Evolutionary conservation across 1,140 invertebrate species (phyloP), one percentile per base, ranked within the genome.

Genomic region (Achatina immaculata): DNA sequence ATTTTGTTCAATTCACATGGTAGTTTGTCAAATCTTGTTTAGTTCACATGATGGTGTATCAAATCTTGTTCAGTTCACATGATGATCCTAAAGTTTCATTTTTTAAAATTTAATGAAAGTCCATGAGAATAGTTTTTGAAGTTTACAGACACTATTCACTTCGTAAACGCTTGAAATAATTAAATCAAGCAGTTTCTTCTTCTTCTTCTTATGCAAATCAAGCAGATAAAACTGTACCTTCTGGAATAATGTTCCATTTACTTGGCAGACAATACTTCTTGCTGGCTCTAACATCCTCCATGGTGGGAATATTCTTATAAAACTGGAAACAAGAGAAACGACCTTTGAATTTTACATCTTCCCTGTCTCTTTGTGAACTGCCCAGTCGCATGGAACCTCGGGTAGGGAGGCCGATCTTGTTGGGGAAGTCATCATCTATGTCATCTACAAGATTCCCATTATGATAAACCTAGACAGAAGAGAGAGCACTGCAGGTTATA

Each of bases 371-470:
- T 14, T 81, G 82, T 2, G 81, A 81, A 0, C 77, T 66, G 2
- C 81, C 83, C 69, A 84, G 43, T 9, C 83, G 68, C 36, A 84
- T 77, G 24, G 75, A 77, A 0, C 83, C 83, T 19, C 48, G 40
- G 31, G 55, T 65, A 24, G 83, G 83, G 11, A 84, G 40, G 19
- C 58, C 75, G 55, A 84, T 84, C 45, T 76, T 62, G 77, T 84
- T 84, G 45, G 83, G 83, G 76, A 84, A 84, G 36, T 84, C 83
- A 48, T 84, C 83, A 28, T 84, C 83, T 7, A 84, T 58, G 45
- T 84, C 72, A 34, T 84, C 83, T n/a, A 84, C 45, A 3, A 83
- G 48, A 19, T 81, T 34, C 21, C 81, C 79, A 66, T 84, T 78
- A 77, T 84, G 81, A 48, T 74, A 83, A 0, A 84, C 48, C 82